A percentile compares a stretch with the other conserved stretches of the same genome.
phyloP scores from a whole-genome alignment of 2,888 invertebrate species.

The Drosophila planitibia region DNA sequence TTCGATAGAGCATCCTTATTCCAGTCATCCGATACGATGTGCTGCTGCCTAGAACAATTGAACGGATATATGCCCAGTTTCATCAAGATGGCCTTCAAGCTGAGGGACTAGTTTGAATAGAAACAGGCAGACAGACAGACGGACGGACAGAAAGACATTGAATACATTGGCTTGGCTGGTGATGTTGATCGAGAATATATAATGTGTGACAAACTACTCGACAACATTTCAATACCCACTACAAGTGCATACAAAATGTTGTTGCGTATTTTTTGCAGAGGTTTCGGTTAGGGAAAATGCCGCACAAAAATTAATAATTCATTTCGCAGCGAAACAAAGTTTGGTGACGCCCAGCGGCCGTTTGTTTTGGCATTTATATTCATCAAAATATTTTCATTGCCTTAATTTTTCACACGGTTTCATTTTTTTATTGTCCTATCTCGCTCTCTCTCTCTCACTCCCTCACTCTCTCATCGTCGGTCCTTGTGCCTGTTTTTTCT shows the following conservation, averaged over 20 bases:
- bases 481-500: too few species aligned
- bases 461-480: not conserved
- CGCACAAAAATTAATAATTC: conserved; percentile 57
- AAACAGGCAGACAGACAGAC: not conserved
- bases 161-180: not conserved
- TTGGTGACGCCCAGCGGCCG: conserved; percentile 42
- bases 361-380: conserved; percentile 63
- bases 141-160: not conserved
- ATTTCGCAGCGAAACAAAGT: conserved; percentile 34
- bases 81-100: not conserved
- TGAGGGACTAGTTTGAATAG: not conserved
- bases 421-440: conserved; percentile 8
- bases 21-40: not conserved
- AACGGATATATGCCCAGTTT: not conserved
- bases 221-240: not conserved
- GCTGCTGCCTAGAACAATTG: not conserved
- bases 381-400: conserved; percentile 58
- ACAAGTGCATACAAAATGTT: not conserved
- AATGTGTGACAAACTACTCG: not conserved
- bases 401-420: conserved; percentile 31
- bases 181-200: not conserved
- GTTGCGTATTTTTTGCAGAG: not conserved
- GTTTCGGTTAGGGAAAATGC: conserved; percentile 43
- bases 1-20: too few species aligned
- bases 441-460: not conserved